These are phyloP conservation scores for Crotalus viridis DNA, from an alignment of 2,113 vertebrate genomes.

Conservation along the genomic window DNA sequence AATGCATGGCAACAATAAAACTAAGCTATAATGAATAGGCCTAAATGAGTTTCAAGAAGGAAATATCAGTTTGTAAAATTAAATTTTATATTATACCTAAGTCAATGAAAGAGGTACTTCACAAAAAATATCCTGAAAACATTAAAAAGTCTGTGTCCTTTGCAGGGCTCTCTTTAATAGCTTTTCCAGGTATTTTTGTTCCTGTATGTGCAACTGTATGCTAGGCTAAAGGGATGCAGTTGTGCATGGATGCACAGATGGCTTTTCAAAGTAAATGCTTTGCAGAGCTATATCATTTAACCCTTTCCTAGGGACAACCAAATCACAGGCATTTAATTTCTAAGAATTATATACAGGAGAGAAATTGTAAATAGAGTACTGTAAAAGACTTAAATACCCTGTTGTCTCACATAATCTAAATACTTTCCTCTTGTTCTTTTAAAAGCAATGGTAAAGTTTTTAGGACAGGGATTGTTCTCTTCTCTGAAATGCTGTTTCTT, in stretches of 20 bases:
- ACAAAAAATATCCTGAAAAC: neutral
- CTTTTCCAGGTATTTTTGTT: neutral
- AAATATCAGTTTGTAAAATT: no score
- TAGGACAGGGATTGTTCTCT: neutral
- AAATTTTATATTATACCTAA: neutral
- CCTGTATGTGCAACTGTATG: neutral
- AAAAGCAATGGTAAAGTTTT: neutral
- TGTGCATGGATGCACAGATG: neutral
- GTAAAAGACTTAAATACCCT: neutral
- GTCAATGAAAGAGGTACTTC: neutral
- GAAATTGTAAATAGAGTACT: neutral
- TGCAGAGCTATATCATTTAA: neutral
- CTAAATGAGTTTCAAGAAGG: no score
- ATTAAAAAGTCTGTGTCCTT: neutral
- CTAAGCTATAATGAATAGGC: no score
- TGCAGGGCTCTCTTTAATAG: no score
- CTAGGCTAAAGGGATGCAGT: neutral
- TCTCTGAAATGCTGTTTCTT: neutral
- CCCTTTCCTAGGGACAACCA: neutral
- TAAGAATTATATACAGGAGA: neutral
- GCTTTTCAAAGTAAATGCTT: neutral
- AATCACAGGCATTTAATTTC: neutral
- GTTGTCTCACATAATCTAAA: neutral
- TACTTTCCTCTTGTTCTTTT: neutral
- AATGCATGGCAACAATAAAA: no score